These are phyloP conservation scores for Parapristionchus giblindavisi DNA, from an alignment of 2,888 invertebrate genomes.

Conservation along the genomic window DNA sequence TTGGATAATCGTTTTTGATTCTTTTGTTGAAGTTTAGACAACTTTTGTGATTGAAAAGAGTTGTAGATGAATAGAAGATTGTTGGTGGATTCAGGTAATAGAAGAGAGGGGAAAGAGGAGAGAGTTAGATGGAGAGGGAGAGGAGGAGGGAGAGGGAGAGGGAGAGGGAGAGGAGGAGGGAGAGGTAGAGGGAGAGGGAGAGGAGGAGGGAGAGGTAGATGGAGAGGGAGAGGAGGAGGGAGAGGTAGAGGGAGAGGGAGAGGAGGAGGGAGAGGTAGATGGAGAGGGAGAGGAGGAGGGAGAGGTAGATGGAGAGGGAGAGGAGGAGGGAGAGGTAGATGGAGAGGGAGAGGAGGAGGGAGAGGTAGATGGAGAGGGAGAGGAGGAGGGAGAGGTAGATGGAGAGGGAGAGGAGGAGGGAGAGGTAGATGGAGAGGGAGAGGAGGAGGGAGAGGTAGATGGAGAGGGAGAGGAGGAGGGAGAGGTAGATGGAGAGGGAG, in stretches of 20 bases:
- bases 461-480: background rate
- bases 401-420: background rate
- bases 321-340: slow-evolving; percentile 13
- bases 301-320: background rate
- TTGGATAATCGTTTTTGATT: no score
- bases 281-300: no score
- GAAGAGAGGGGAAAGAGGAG: background rate
- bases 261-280: no score
- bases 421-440: slow-evolving; percentile 2
- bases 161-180: background rate
- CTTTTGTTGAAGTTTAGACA: no score
- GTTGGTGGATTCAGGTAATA: background rate
- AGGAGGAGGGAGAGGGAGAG: slow-evolving; percentile 12
- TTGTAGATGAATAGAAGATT: background rate
- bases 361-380: background rate
- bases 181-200: background rate
- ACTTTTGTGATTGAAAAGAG: background rate
- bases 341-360: background rate
- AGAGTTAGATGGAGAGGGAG: slow-evolving; percentile 4
- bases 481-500: background rate
- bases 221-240: background rate
- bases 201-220: slow-evolving; percentile 6
- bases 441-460: no score
- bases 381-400: background rate
- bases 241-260: no score